Evolutionary conservation across 2,888 invertebrate genomes (phyloP), one percentile per base, ranked within the genome.

Genomic region (Nymphalis urticae): DNA sequence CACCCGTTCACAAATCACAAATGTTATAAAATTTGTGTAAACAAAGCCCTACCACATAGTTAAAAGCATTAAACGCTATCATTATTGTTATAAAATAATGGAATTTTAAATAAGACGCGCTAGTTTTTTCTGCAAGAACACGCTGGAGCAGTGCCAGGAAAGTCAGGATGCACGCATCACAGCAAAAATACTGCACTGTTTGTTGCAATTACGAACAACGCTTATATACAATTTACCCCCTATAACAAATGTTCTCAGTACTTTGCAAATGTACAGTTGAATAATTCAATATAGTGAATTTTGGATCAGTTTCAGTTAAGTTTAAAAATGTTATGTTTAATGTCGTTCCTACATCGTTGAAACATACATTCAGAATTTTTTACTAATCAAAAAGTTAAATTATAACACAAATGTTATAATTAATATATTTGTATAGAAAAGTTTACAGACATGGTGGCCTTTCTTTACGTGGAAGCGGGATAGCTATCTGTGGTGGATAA

Each of bases 141-240:
- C 2, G 32, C 54, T 66, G 61, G 66, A 62, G 61, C 48, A 17
- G n/a, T 47, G 61, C 66, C 61, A 66, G 54, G 10, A 48, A 54
- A 47, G 48, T 61, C 54, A 66, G 53, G 9, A 47, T 53, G 48
- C 48, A 10, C 61, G 61, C 54, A 54, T 62, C 64, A 48, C 64
- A 53, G 32, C 50, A 62, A 61, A 64, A 62, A 59, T 70, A 68
- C 61, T 64, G 64, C 60, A 58, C 56, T 59, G 62, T 68, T 64
- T 70, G 64, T 54, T 70, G 67, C 64, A 64, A 70, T 70, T 67
- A 67, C 58, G 62, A 66, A 59, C 51, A 47, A 60, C 65, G 66
- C 47, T 54, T 66, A 66, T 48, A 61, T 54, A 54, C 32, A 64
- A 27, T 54, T 56, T 56, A 56, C n/a, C 32, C 17, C n/a, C 32